Evolutionary conservation across 2,888 invertebrate genomes (phyloP), one percentile per base, ranked within the genome.

Genomic region (Trichopoda pennipes): DNA sequence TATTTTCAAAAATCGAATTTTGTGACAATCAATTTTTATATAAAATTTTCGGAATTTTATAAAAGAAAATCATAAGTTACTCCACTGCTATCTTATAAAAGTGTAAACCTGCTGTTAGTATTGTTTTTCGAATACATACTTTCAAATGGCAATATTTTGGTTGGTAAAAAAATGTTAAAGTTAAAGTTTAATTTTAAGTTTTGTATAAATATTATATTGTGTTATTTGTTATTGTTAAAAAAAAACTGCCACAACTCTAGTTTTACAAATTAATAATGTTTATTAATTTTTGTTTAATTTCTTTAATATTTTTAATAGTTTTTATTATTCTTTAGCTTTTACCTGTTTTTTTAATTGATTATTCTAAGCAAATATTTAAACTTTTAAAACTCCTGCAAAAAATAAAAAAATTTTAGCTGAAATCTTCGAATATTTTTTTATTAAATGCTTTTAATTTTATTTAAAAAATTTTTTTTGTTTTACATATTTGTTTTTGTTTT

Each of bases 191-290:
- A 7, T 9, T 63, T 64, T 73, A 19, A 3, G 19, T 51, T 51
- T 16, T 51, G 9, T 16, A 3, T 19, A 23, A 21, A 23, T 68
- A 16, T 44, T 69, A 16, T 16, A 44, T 44, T 44, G n/a, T 23
- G 14, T 56, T 69, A 44, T 17, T 69, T 56, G 23, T 51, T 16
- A 51, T 60, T 68, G 19, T 10, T 70, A 73, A 73, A 79, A 73
- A 68, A 73, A 73, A 68, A 73, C 60, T 55, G 60, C 58, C 73
- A 79, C 79, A 79, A 79, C 73, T 66, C 66, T 66, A 68, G 64
- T 66, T 78, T 32, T 53, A 53, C 23, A 61, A 53, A 28, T 58
- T 58, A 14, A 60, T 51, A 38, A 19, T 21, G 12, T 17, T 38
- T 61, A n/a, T n/a, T 42, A 19, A 17, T n/a, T 73, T 55, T 38